These are phyloP conservation scores for Mesopsocus fuscifrons DNA, from an alignment of 2,888 invertebrate genomes.

Conservation along the genomic window DNA sequence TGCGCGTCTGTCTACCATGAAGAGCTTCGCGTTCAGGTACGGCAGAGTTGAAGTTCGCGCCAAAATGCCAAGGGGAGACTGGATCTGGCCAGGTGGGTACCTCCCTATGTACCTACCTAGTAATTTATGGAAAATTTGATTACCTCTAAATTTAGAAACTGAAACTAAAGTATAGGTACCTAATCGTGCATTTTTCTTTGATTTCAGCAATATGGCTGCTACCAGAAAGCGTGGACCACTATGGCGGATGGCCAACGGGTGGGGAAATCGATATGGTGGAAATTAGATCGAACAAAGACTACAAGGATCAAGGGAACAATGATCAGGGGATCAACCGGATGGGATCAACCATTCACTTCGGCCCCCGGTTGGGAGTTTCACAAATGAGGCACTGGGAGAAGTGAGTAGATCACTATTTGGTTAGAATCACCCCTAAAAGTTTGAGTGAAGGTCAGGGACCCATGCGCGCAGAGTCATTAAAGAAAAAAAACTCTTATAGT, in stretches of 20 bases:
- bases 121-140: too few species aligned
- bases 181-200: too few species aligned
- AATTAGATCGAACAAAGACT: conserved; percentile 38
- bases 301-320: conserved; percentile 17
- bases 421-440: too few species aligned
- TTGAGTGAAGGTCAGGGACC: too few species aligned
- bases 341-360: conserved; percentile 44
- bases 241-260: conserved; percentile 49
- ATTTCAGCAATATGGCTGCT: conserved; percentile 44
- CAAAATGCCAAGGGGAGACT: conserved; percentile 11
- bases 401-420: conserved; percentile 17
- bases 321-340: conserved; percentile 18
- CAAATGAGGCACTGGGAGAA: conserved; percentile 29
- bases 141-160: too few species aligned
- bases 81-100: conserved; percentile 11
- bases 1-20: conserved; percentile 6
- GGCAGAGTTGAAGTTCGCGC: conserved; percentile 10
- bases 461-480: too few species aligned
- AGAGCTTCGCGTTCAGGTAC: conserved; percentile 10
- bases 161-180: too few species aligned
- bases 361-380: too few species aligned
- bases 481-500: too few species aligned
- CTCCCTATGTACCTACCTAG: too few species aligned
- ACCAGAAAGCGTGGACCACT: conserved; percentile 36
- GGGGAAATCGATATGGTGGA: conserved; percentile 55